Evolutionary conservation across 2,888 invertebrate species (phyloP).

Genomic region (Norana najaformis): DNA sequence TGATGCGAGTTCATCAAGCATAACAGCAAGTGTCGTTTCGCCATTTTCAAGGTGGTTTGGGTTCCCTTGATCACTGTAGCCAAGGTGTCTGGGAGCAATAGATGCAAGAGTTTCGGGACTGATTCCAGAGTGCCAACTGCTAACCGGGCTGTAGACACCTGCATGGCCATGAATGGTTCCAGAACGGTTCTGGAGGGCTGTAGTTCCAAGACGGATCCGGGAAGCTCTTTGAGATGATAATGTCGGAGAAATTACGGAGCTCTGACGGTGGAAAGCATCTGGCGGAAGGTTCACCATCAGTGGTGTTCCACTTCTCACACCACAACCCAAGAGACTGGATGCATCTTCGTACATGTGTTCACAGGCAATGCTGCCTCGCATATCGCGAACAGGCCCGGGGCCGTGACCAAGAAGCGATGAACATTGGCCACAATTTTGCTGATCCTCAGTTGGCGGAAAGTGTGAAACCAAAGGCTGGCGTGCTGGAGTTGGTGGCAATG

Average conservation of each 20-base stretch:
- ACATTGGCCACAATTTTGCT: neutral
- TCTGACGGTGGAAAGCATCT: neutral
- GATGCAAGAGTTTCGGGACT: neutral
- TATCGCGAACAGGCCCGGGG: neutral
- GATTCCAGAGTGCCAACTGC: neutral
- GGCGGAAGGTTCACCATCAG: neutral
- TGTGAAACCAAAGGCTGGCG: neutral
- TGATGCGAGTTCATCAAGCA: neutral
- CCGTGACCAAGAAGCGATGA: neutral
- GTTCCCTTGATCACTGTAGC: neutral
- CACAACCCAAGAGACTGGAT: neutral
- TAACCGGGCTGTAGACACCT: neutral
- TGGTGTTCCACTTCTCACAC: neutral
- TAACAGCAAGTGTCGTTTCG: neutral
- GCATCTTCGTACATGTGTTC: neutral
- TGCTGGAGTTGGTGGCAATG: neutral
- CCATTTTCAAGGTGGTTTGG: neutral
- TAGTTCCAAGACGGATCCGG: conserved; percentile 36
- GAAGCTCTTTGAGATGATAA: conserved; percentile 32
- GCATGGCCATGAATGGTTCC: conserved; percentile 17
- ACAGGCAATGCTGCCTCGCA: neutral
- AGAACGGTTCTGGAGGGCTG: conserved; percentile 29
- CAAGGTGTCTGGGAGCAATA: neutral
- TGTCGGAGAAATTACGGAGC: conserved; percentile 29
- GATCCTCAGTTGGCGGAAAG: neutral